Evolutionary conservation across 2,797 vertebrate genomes (phyloP).

Genomic region (Galagoides demidoff): DNA sequence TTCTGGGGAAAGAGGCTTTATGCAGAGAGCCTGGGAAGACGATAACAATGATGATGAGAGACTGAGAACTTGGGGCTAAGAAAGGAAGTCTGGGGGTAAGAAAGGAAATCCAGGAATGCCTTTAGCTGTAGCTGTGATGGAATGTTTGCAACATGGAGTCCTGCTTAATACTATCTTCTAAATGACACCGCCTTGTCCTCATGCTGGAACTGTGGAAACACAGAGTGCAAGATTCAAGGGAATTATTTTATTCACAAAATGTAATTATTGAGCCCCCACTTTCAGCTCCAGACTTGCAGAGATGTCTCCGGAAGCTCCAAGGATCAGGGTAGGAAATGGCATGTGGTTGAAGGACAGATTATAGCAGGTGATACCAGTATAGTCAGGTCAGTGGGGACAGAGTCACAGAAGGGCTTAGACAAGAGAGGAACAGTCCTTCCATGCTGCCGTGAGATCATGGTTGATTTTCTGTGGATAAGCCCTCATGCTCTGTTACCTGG

Average conservation of each 20-base stretch:
- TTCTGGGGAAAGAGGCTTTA: neutral
- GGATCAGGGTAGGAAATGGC: neutral
- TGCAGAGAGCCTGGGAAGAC: neutral
- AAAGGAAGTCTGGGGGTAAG: neutral
- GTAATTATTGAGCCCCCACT: neutral
- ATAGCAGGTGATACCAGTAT: rapidly evolving
- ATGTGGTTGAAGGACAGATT: neutral
- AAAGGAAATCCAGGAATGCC: neutral
- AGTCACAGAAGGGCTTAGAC: neutral
- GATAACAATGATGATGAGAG: neutral
- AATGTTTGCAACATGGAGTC: neutral
- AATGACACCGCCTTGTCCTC: neutral
- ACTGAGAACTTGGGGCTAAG: neutral
- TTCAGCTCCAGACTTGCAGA: neutral
- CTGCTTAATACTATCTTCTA: neutral
- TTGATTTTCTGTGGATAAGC: neutral
- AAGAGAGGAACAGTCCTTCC: neutral
- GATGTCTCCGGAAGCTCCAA: neutral
- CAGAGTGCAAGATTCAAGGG: neutral
- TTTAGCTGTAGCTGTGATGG: rapidly evolving
- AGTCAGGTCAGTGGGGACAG: neutral
- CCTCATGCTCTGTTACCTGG: neutral
- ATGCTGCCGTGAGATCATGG: rapidly evolving
- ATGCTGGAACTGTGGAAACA: neutral
- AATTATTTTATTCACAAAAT: neutral